Evolutionary conservation across 2,113 vertebrate species (phyloP).

Genomic region (Columbina picui): DNA sequence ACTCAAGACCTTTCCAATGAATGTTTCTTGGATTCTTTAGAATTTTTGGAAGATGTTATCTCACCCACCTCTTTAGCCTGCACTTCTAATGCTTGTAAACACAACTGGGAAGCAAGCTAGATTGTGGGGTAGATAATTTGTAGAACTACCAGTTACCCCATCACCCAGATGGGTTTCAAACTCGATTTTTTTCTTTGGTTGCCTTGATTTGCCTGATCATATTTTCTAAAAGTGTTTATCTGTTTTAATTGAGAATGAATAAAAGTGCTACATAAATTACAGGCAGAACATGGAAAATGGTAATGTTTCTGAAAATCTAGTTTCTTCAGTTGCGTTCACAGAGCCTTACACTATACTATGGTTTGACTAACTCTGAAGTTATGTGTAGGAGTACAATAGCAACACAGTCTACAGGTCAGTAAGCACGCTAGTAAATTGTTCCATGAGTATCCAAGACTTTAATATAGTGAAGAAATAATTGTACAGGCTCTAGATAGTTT

Average conservation of each 20-base stretch:
- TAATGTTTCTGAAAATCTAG: background rate
- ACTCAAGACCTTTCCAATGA: background rate
- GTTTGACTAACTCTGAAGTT: background rate
- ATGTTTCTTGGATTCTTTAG: background rate
- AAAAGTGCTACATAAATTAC: background rate
- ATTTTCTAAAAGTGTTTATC: background rate
- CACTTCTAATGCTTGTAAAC: background rate
- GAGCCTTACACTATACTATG: background rate
- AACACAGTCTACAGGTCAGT: background rate
- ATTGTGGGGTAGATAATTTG: background rate
- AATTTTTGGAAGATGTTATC: background rate
- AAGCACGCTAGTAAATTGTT: background rate
- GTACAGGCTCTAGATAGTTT: background rate
- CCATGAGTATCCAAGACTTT: background rate
- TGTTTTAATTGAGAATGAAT: background rate
- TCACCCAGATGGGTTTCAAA: background rate
- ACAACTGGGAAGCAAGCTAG: background rate
- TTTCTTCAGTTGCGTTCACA: background rate
- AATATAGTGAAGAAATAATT: background rate
- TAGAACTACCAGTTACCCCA: background rate
- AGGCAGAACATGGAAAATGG: background rate
- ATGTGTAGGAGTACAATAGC: background rate
- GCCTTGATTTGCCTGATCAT: background rate
- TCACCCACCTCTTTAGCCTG: background rate
- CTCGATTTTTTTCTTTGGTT: background rate